Base-by-base conservation (phyloP, 2,888 invertebrate genomes). In the Nebria brevicollis region DNA sequence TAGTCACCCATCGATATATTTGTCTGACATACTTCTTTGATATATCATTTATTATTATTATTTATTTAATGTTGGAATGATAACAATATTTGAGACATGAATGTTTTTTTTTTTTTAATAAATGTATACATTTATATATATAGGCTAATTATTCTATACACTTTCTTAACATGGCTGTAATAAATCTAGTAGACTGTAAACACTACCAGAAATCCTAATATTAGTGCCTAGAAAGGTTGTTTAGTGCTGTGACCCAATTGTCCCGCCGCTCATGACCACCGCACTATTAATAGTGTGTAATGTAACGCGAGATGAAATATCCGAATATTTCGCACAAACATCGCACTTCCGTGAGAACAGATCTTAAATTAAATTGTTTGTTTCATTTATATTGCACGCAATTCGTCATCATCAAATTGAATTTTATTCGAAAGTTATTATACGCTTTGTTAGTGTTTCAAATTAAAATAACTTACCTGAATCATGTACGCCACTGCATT, bases 401-500 rank as follows among this genome's bases (percentile, higher is more conserved):
- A 34, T 34, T 34, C 34, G 34, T 34, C 2, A 34, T 5, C 34
- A 34, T 34, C 34, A 34, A 4, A 54, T 54, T 0, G 54, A 54
- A 54, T 34, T 2, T 13, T 54, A 54, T 54, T 54, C 6, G 54
- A 54, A 11, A 54, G 13, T 54, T 11, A 8, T 54, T 65, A 76
- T 76, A 34, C 10, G 11, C 10, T 43, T 75, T 43, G 75, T 64
- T 6, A 15, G 75, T 76, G 15, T 72, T 54, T 13, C 15, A 77
- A 42, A 73, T 66, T 42, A 72, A 43, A 74, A 77, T 42, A 70
- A 82, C 85, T 87, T 85, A 84, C 86, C 86, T n/a, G 87, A 87
- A 73, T 87, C 87, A 78, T 89, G 88, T 41, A 86, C 87, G 74
- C 87, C 88, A 83, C 89, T 89, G 83, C 89, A 89, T 83, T 89